A percentile compares a stretch with the other conserved stretches of the same genome.
These are phyloP conservation scores for Panagrolaimus sp. DNA, from an alignment of 1,140 invertebrate genomes.

Conservation along the genomic window DNA sequence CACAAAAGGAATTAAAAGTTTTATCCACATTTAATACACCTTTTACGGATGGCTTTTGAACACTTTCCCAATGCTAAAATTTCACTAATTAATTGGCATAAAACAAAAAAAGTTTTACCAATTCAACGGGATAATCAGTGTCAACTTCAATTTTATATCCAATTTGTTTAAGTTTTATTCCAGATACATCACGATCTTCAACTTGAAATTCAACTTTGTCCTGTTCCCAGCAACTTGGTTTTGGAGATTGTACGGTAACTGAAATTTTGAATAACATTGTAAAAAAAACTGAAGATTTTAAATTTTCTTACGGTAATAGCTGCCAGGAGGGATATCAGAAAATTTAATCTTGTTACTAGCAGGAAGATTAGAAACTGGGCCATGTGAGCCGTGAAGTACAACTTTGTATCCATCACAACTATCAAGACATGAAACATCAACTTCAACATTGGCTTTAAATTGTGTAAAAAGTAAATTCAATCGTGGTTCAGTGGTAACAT, in stretches of 20 bases:
- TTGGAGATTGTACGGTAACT: background rate
- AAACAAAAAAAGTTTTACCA: background rate
- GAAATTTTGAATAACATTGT: background rate
- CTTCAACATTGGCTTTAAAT: conserved; percentile 13
- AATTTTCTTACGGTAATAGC: background rate
- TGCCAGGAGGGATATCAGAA: background rate
- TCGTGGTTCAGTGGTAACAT: background rate
- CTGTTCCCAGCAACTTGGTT: background rate
- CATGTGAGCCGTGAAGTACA: background rate
- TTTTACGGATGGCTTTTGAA: background rate
- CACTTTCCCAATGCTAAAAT: conserved; percentile 1
- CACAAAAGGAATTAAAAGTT: background rate
- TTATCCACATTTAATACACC: background rate
- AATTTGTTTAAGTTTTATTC: background rate
- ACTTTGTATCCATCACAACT: conserved; percentile 2
- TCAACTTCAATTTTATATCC: conserved; percentile 6
- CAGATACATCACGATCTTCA: background rate
- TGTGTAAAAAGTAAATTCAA: background rate
- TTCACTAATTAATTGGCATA: background rate
- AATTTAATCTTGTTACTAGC: background rate
- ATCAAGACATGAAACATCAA: background rate
- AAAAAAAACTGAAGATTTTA: background rate
- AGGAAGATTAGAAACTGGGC: background rate
- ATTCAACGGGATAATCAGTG: conserved; percentile 2
- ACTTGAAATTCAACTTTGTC: background rate